These are phyloP conservation scores for Protobothrops mucrosquamatus DNA, from an alignment of 2,113 vertebrate genomes.

Conservation along the genomic window DNA sequence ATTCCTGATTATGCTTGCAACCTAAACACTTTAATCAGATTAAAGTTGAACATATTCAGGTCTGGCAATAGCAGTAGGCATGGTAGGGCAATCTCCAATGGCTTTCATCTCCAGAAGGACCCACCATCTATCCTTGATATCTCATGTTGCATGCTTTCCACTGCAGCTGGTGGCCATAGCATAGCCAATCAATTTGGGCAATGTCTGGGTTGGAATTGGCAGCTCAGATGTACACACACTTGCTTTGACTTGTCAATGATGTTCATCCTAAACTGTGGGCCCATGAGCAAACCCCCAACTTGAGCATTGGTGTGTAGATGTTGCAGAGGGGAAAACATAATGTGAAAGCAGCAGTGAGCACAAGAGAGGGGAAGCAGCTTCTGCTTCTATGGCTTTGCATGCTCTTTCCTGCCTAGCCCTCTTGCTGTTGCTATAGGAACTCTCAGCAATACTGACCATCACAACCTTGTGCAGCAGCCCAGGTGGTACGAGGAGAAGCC, in stretches of 20 bases:
- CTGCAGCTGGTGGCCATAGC: neutral
- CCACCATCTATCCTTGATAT: neutral
- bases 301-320: neutral
- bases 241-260: neutral
- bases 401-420: neutral
- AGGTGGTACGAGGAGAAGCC: neutral
- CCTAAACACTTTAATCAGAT: slow-evolving; percentile 26
- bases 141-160: neutral
- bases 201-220: neutral
- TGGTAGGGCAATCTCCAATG: neutral
- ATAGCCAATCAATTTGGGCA: neutral
- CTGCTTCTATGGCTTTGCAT: neutral
- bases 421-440: neutral
- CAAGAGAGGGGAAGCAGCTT: neutral
- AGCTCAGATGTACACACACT: neutral
- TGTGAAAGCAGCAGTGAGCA: neutral
- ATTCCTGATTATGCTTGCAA: slow-evolving; percentile 24
- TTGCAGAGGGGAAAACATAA: neutral
- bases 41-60: neutral
- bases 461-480: neutral
- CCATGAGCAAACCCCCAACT: neutral
- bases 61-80: neutral
- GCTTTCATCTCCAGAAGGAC: neutral
- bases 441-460: neutral
- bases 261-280: neutral